Conservation (phyloP, 1,140 invertebrate species). For the Drosophila triauraria region DNA sequence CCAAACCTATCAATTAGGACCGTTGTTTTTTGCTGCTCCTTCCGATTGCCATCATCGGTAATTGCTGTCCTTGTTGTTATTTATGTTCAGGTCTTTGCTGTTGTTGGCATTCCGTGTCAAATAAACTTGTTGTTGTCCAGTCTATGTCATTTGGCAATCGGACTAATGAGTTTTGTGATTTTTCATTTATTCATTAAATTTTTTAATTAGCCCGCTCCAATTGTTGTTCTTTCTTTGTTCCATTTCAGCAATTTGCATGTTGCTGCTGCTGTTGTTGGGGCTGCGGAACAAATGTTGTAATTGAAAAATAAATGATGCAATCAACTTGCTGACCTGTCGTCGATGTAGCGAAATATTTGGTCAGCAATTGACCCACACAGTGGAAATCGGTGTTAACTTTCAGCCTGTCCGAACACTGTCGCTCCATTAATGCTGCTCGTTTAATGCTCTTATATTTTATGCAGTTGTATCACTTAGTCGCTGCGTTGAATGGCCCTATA, state of each 20-base stretch:
- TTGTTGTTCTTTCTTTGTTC: constrained; percentile 56
- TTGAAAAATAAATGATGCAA: constrained; percentile 84
- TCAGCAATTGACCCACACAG: constrained; percentile 71
- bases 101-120: constrained; percentile 35
- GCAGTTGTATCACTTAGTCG: neutral
- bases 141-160: constrained; percentile 63
- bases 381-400: constrained; percentile 22
- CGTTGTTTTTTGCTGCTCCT: constrained; percentile 41
- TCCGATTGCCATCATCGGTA: constrained; percentile 39
- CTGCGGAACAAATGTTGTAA: constrained; percentile 76
- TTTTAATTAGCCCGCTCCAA: constrained; percentile 75
- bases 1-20: constrained; percentile 56
- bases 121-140: constrained; percentile 48
- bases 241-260: constrained; percentile 12
- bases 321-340: constrained; percentile 81
- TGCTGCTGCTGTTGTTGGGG: constrained; percentile 33
- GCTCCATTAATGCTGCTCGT: neutral
- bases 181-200: constrained; percentile 80
- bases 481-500: neutral
- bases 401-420: constrained; percentile 13
- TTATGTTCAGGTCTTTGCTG: constrained; percentile 35
- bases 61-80: constrained; percentile 23
- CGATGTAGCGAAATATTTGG: constrained; percentile 65
- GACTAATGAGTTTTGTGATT: constrained; percentile 81
- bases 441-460: neutral